Conservation (phyloP, 2,113 vertebrate genomes). For the Dolichotis patagonum region DNA sequence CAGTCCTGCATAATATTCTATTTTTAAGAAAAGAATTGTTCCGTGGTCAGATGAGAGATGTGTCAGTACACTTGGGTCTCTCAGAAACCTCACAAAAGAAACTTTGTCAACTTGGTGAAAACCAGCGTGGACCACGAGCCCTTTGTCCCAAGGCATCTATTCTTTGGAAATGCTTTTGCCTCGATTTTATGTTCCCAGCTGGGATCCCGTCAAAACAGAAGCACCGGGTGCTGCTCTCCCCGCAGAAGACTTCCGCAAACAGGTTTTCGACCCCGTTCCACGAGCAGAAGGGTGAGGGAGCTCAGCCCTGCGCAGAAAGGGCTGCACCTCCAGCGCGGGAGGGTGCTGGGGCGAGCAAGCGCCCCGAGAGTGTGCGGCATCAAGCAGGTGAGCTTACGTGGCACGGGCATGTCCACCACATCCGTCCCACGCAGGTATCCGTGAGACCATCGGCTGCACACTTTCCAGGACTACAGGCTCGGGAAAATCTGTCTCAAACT, state of each 20-base stretch:
- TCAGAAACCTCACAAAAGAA: not conserved
- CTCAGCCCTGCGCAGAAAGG: not conserved
- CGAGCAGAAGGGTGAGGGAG: not conserved
- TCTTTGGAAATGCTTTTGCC: not conserved
- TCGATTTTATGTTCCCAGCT: not conserved
- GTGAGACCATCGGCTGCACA: no score
- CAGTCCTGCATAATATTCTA: not conserved
- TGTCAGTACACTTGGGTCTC: accelerated
- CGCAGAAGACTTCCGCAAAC: not conserved
- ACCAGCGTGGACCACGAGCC: no score
- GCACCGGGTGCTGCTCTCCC: no score
- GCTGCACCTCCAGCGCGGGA: accelerated
- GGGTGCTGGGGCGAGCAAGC: not conserved
- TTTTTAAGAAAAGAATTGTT: not conserved
- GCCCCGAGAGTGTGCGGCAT: no score
- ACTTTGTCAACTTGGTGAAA: not conserved
- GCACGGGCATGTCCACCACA: not conserved
- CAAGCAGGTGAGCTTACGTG: accelerated
- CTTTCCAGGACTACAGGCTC: not conserved
- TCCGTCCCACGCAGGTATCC: not conserved
- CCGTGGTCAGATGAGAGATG: not conserved
- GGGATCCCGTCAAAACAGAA: not conserved
- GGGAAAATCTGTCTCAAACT: not conserved
- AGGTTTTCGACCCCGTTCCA: not conserved
- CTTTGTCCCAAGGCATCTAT: not conserved